Conservation (phyloP, 2,113 vertebrate genomes). For the Fregetta grallaria region DNA sequence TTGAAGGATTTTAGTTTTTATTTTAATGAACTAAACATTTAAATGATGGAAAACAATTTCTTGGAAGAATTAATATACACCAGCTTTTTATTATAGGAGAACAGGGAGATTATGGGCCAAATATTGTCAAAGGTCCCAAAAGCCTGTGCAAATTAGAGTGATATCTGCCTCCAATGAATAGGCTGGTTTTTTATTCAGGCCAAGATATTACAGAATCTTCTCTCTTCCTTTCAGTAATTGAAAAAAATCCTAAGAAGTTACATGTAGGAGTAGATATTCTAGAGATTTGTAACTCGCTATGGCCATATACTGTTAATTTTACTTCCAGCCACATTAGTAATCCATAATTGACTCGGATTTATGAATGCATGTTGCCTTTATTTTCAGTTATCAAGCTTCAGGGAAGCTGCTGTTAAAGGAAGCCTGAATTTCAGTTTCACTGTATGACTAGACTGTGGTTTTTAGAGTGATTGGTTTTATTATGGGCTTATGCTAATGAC, state of each 20-base stretch:
- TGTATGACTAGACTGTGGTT: not conserved
- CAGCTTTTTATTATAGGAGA: not conserved
- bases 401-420: not conserved
- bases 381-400: not conserved
- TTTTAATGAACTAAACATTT: constrained; percentile 21
- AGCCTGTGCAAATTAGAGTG: not conserved
- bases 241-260: not conserved
- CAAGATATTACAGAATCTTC: not conserved
- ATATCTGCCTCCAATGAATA: not conserved
- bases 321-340: not conserved
- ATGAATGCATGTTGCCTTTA: not conserved
- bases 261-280: not conserved
- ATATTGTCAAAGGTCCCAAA: not conserved
- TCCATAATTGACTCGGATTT: not conserved
- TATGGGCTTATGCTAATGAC: not conserved
- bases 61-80: not conserved
- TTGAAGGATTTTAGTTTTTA: constrained; percentile 17
- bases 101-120: not conserved
- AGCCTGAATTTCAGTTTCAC: not conserved
- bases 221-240: not conserved
- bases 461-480: not conserved
- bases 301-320: not conserved
- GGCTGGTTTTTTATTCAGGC: fast-evolving
- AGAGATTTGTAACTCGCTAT: not conserved
- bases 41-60: not conserved